Evolutionary conservation across 2,888 invertebrate species (phyloP).

Genomic region (Apamea monoglypha): DNA sequence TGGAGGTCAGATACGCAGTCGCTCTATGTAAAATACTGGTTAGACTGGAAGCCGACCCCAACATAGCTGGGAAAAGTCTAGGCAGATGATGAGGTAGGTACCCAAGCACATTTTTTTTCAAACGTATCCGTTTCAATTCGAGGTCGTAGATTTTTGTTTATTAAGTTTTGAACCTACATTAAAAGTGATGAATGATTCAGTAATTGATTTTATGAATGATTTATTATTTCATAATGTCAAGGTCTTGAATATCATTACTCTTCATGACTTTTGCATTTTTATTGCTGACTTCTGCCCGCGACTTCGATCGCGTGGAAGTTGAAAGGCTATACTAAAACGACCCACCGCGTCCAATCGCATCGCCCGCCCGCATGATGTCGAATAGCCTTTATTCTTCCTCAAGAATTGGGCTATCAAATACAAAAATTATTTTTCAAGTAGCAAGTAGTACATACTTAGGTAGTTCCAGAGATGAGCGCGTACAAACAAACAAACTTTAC

Average conservation of each 20-base stretch:
- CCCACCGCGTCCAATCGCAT: not conserved
- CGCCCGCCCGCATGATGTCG: too few species aligned
- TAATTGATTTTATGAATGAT: not conserved
- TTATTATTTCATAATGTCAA: not conserved
- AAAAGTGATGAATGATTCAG: not conserved
- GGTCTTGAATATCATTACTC: not conserved
- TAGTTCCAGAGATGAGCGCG: too few species aligned
- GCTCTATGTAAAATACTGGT: too few species aligned
- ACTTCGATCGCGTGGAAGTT: not conserved
- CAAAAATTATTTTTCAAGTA: too few species aligned
- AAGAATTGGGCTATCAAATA: too few species aligned
- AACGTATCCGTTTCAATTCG: conserved; percentile 3
- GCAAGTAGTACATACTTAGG: too few species aligned
- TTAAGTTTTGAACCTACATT: not conserved
- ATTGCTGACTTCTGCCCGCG: too few species aligned
- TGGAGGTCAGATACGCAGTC: too few species aligned
- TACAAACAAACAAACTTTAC: too few species aligned
- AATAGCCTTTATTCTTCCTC: too few species aligned
- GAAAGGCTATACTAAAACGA: not conserved
- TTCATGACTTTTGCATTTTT: not conserved
- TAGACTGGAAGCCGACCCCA: too few species aligned
- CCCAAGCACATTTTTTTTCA: conserved; percentile 2
- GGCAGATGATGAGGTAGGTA: not conserved
- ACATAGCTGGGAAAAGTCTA: too few species aligned
- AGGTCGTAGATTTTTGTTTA: not conserved